Conservation (phyloP, 2,888 invertebrate genomes). For the Tortrix viridana region DNA sequence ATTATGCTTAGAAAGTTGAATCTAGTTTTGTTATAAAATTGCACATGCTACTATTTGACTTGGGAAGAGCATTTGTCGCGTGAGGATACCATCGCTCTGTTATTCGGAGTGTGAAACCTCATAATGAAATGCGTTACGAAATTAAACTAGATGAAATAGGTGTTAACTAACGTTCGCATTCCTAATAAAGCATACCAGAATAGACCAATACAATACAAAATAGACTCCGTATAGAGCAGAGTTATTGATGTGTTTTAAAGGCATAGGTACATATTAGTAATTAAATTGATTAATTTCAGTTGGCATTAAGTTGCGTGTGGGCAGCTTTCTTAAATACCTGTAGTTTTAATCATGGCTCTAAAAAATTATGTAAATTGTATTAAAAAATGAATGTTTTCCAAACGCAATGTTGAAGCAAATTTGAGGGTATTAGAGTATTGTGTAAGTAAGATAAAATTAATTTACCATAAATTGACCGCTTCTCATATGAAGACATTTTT, state of each 20-base stretch:
- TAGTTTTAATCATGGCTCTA: background rate
- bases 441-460: no score
- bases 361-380: background rate
- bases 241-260: background rate
- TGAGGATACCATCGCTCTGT: constrained; percentile 43
- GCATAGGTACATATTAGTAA: background rate
- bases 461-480: no score
- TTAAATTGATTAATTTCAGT: constrained; percentile 1
- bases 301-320: constrained; percentile 8
- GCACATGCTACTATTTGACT: no score
- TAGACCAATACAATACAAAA: no score
- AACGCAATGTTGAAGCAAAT: no score
- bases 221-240: no score
- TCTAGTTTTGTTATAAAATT: no score
- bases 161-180: background rate
- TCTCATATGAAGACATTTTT: no score
- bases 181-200: background rate
- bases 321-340: constrained; percentile 13
- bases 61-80: constrained; percentile 34
- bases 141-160: constrained; percentile 41
- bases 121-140: constrained; percentile 43
- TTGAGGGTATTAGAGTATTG: no score
- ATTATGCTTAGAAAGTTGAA: no score
- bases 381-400: background rate
- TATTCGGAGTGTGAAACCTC: constrained; percentile 54